Base-by-base conservation (phyloP, 1,140 invertebrate genomes). In the Heliconius melpomene region DNA sequence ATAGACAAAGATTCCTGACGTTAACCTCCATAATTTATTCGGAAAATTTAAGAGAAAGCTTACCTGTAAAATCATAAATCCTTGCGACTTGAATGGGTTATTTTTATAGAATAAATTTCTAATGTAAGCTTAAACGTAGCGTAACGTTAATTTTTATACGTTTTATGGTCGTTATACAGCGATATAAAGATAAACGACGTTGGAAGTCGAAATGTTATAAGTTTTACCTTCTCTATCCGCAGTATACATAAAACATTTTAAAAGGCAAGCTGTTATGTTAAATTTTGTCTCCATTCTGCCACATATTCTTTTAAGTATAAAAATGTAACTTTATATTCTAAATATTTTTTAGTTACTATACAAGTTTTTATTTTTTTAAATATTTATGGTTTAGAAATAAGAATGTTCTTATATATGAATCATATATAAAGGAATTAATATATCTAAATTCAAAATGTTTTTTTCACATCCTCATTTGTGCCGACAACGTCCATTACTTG, bases 171-270 rank as follows among this genome's bases (percentile, higher is more conserved):
- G 26, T 26, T 26, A 29, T 66, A 66, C 26, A 66, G 26, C 23
- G 9, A 66, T 66, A 66, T 66, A 26, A 29, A 66, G 60, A 66
- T 66, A 29, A 66, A 66, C 60, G 60, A 66, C 13, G 60, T 66
- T 29, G 26, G n/a, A 66, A 66, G 26, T 26, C 60, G 60, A 66
- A 66, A 16, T 66, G 60, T 66, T 66, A 66, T 66, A 66, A 66
- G 60, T 66, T 66, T 29, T 66, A 66, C 60, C 26, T 29, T 66
- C 60, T 66, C 60, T 66, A 66, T 26, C 26, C 23, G 60, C 60
- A 66, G 23, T 66, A 66, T 66, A 66, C 60, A 66, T 66, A 66
- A 66, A 66, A 66, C 60, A 26, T 66, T 66, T 66, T 66, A 66
- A 66, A 66, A 66, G 60, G 60, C 60, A 66, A 66, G 60, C 23